Evolutionary conservation across 2,888 invertebrate species (phyloP).

Genomic region (Augochlorella aurata): DNA sequence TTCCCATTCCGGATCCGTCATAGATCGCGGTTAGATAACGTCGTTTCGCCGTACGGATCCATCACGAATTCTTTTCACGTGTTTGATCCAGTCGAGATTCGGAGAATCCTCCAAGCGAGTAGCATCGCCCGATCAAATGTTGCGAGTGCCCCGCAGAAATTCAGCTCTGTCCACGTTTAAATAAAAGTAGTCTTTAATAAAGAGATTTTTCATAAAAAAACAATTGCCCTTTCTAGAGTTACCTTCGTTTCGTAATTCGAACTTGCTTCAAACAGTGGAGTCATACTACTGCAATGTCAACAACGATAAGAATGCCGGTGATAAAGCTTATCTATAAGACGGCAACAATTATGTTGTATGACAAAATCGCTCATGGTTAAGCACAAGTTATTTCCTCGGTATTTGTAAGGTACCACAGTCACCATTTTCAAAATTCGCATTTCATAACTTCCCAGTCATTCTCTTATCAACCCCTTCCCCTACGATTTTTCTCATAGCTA

Average conservation of each 20-base stretch:
- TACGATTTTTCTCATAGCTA: no score
- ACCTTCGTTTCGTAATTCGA: background rate
- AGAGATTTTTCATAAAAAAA: background rate
- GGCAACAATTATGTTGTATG: conserved; percentile 19
- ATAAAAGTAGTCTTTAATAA: background rate
- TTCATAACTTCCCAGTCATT: no score
- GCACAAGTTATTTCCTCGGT: background rate
- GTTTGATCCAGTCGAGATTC: conserved; percentile 12
- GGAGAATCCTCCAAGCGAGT: background rate
- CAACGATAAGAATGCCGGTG: conserved; percentile 28
- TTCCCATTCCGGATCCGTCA: conserved; percentile 77
- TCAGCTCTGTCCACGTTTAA: background rate
- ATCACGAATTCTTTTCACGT: conserved; percentile 23
- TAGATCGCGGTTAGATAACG: conserved; percentile 53
- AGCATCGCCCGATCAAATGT: background rate
- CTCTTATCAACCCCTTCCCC: no score
- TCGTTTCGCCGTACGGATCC: conserved; percentile 1
- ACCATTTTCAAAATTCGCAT: no score
- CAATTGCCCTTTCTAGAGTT: background rate
- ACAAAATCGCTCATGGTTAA: background rate
- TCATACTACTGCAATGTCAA: conserved; percentile 1
- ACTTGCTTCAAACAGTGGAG: background rate
- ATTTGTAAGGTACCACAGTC: background rate
- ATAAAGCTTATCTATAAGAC: conserved; percentile 33
- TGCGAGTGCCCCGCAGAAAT: background rate